Percentiles rank a stretch among this genome's conserved stretches.
phyloP scores from a whole-genome alignment of 30 jellyfish, hydroid and myxozoan genomes.

The Hydra vulgaris region DNA sequence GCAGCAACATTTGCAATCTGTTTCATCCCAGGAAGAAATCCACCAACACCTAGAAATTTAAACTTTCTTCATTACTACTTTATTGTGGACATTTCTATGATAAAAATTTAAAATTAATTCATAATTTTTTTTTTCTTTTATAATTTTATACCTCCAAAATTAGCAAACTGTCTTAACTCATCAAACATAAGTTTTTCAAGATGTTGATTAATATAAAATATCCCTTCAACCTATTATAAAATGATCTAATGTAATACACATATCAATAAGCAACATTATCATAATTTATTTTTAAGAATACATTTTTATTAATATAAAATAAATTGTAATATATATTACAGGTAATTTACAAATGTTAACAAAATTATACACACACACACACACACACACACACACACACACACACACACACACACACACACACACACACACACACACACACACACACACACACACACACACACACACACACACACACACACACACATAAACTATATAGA shows the following conservation, averaged over 20 bases:
- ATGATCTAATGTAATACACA: too few relatives aligned
- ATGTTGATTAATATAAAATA: constrained; percentile 58
- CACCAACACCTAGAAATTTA: constrained; percentile 56
- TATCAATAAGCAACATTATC: not conserved
- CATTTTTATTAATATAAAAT: not conserved
- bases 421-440: too few relatives aligned
- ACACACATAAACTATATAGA: too few relatives aligned
- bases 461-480: too few relatives aligned
- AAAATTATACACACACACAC: too few relatives aligned
- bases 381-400: too few relatives aligned
- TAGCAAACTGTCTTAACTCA: constrained; percentile 59
- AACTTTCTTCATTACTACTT: not conserved
- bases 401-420: too few relatives aligned
- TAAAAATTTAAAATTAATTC: not conserved
- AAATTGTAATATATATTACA: too few relatives aligned
- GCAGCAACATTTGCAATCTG: constrained; percentile 98
- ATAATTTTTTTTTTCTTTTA: not conserved
- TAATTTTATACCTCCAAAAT: constrained; percentile 44
- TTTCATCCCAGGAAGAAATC: constrained; percentile 91
- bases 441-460: too few relatives aligned
- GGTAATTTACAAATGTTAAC: too few relatives aligned
- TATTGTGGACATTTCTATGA: not conserved
- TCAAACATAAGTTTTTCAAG: constrained; percentile 78
- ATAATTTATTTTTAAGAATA: not conserved
- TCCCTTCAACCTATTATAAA: constrained; percentile 73